phyloP scores from a whole-genome alignment of 2,888 invertebrate genomes.

The Eugnorisma glareosa region DNA sequence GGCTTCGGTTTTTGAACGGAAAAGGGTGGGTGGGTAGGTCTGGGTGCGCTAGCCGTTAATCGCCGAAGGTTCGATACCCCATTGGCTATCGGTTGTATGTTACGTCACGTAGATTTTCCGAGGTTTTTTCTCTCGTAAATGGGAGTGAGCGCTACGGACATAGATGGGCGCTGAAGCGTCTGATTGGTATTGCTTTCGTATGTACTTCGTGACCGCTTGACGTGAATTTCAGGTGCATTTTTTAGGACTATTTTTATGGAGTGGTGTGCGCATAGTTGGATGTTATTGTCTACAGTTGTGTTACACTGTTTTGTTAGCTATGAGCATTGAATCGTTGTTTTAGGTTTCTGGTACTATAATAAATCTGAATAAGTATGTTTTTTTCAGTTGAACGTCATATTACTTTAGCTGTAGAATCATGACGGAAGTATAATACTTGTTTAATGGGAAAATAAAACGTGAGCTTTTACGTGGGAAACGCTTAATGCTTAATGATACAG shows the following conservation, averaged over 20 bases:
- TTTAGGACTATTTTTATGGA: constrained; percentile 20
- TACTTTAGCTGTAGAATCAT: neutral
- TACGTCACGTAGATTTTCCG: constrained; percentile 89
- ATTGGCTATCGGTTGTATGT: constrained; percentile 84
- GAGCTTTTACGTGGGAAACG: neutral
- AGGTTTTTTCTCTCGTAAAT: constrained; percentile 81
- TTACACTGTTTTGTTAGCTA: neutral
- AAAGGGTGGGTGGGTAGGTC: constrained; percentile 71
- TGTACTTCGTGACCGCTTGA: constrained; percentile 51
- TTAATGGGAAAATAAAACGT: neutral
- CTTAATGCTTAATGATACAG: neutral
- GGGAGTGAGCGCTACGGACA: constrained; percentile 73
- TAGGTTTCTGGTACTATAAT: neutral
- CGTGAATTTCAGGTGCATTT: constrained; percentile 44
- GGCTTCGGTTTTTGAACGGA: constrained; percentile 32
- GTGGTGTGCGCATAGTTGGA: neutral
- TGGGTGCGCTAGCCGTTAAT: constrained; percentile 59
- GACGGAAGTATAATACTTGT: neutral
- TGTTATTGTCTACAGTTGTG: neutral
- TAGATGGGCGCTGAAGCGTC: constrained; percentile 65
- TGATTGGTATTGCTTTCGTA: constrained; percentile 72
- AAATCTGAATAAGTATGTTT: neutral
- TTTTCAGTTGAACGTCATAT: neutral
- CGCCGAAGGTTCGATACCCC: constrained; percentile 85
- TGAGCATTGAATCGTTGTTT: neutral